phyloP scores from a whole-genome alignment of 2,113 vertebrate genomes.

The Gambusia holbrooki region DNA sequence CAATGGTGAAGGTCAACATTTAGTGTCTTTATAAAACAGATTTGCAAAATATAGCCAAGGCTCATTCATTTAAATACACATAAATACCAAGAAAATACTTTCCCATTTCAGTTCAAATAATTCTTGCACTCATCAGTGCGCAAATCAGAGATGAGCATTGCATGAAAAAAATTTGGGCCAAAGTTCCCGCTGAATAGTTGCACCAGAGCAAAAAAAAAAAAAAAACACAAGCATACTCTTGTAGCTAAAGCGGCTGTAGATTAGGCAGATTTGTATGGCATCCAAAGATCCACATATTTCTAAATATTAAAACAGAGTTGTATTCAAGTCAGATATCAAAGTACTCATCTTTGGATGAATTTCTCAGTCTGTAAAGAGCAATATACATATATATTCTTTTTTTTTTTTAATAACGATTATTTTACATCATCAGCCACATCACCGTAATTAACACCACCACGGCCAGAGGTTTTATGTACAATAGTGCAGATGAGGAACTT shows the following conservation, averaged over 20 bases:
- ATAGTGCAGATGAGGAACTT: conserved; percentile 77
- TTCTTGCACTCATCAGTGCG: conserved; percentile 67
- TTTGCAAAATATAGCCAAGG: conserved; percentile 87
- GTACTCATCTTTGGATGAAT: conserved; percentile 91
- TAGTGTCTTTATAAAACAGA: conserved; percentile 86
- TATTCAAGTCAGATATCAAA: conserved; percentile 90
- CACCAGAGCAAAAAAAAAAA: conserved; percentile 68
- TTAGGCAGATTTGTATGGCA: conserved; percentile 73
- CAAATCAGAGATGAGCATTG: conserved; percentile 68
- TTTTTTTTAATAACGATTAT: conserved; percentile 12
- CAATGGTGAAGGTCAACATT: conserved; percentile 65
- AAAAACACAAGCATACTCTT: conserved; percentile 66
- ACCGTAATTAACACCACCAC: conserved; percentile 66
- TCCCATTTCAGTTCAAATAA: conserved; percentile 76
- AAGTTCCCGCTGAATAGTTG: conserved; percentile 60
- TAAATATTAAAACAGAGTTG: conserved; percentile 77
- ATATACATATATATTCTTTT: conserved; percentile 32
- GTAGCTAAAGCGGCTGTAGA: conserved; percentile 66
- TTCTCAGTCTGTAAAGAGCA: conserved; percentile 68
- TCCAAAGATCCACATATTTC: conserved; percentile 61
- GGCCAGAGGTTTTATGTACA: conserved; percentile 74
- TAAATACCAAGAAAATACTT: conserved; percentile 86
- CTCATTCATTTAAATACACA: conserved; percentile 85
- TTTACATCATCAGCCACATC: conserved; percentile 55
- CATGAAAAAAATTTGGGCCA: conserved; percentile 64